Base-by-base conservation (phyloP, 2,888 invertebrate species). In the Synergus laeviventris region DNA sequence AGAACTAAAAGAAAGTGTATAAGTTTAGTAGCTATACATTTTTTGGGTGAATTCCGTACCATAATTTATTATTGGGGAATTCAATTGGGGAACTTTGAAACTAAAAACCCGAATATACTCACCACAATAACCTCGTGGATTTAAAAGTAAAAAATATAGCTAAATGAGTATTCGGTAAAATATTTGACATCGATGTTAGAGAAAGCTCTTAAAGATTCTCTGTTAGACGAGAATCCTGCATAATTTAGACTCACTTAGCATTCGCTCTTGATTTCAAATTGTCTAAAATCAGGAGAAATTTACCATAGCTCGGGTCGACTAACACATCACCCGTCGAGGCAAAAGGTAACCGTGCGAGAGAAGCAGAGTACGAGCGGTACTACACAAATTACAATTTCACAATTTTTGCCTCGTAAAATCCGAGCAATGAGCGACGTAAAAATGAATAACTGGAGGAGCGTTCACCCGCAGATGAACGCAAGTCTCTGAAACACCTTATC, bases 361-460 rank as follows among this genome's bases (percentile, higher is more conserved):
- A 49, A 70, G 49, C 31, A 45, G n/a, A 70, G 70, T 70, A 74
- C 62, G 75, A 78, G 62, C 78, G 76, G 74, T 75, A 76, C 76
- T 75, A 76, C 76, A 77, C 89, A 89, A 88, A 89, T 89, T 88
- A 90, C 89, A 90, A 89, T 90, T 90, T 90, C 86, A 88, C 86
- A 85, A 90, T 90, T 90, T 90, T 90, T 90, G 89, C 88, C 86
- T 90, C 90, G 89, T 90, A 90, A 90, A 90, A 88, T 85, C 84
- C 86, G 86, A 85, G 88, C 88, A 89, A 90, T 90, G 89, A 88
- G 86, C 86, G 87, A 87, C 86, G 87, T 89, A 89, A 90, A 90
- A 90, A 90, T 90, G 89, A 90, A 90, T 90, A 89, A 90, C 90
- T 87, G 87, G 85, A 86, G 87, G 88, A 87, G 81, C 89, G 86